Conservation (phyloP, 2,113 vertebrate species). For the Stictonetta naevosa region DNA sequence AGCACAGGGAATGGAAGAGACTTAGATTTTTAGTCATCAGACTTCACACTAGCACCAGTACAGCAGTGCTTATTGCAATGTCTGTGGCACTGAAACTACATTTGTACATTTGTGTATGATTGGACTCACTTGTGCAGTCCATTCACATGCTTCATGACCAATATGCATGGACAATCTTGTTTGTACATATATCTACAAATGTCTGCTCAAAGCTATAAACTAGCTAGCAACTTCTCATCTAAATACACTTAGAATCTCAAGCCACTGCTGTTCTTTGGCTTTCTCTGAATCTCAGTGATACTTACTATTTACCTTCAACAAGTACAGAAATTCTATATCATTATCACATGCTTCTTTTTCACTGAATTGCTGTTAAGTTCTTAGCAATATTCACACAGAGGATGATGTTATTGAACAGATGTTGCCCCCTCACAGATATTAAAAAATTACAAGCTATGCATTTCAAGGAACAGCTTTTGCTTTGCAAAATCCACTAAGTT, state of each 20-base stretch:
- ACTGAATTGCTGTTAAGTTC: neutral
- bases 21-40: neutral
- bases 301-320: neutral
- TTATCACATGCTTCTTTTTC: neutral
- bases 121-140: neutral
- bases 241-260: neutral
- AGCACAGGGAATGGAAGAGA: neutral
- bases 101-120: neutral
- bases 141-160: neutral
- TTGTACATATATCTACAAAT: neutral
- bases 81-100: neutral
- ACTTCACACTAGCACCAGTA: neutral
- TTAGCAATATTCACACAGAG: neutral
- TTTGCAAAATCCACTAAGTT: neutral
- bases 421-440: constrained; percentile 71
- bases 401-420: constrained; percentile 34
- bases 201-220: neutral
- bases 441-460: constrained; percentile 43
- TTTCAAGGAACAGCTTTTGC: neutral
- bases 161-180: neutral
- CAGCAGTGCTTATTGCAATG: neutral
- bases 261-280: neutral
- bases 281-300: neutral
- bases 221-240: neutral
- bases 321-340: neutral